Percentiles rank a stretch among this genome's conserved stretches.
These are phyloP conservation scores for Baccha elongata DNA, from an alignment of 2,888 invertebrate genomes.

Conservation along the genomic window DNA sequence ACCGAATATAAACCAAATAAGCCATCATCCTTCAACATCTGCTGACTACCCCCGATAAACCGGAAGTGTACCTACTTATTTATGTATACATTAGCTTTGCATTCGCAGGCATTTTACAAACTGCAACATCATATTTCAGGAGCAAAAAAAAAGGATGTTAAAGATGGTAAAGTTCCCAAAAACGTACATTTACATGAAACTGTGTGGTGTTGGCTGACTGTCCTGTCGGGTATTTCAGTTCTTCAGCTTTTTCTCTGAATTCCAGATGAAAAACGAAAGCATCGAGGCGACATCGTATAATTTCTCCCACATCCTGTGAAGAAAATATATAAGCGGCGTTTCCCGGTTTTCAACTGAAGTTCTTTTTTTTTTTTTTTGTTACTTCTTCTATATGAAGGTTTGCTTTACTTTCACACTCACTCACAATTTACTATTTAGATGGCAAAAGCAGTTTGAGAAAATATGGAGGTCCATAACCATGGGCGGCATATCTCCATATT, in stretches of 20 bases:
- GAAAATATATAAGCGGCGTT: conserved; percentile 60
- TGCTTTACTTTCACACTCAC: conserved; percentile 23
- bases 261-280: conserved; percentile 47
- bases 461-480: conserved; percentile 34
- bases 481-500: conserved; percentile 60
- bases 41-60: conserved; percentile 25
- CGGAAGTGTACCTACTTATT: conserved; percentile 50
- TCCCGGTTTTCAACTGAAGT: conserved; percentile 40
- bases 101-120: conserved; percentile 57
- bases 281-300: conserved; percentile 66
- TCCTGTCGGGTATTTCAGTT: background rate
- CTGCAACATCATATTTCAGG: conserved; percentile 60
- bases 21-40: conserved; percentile 51
- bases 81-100: conserved; percentile 55
- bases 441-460: conserved; percentile 37
- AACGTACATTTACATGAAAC: conserved; percentile 36
- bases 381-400: background rate
- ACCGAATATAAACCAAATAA: conserved; percentile 39
- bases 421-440: conserved; percentile 1
- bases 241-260: conserved; percentile 6
- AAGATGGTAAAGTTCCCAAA: conserved; percentile 48
- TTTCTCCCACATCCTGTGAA: conserved; percentile 64
- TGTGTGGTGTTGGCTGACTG: background rate
- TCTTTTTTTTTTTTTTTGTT: conserved; percentile 2
- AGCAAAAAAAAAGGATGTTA: conserved; percentile 10